Evolutionary conservation across 2,888 invertebrate genomes (phyloP).

Genomic region (Ochlodes sylvanus): DNA sequence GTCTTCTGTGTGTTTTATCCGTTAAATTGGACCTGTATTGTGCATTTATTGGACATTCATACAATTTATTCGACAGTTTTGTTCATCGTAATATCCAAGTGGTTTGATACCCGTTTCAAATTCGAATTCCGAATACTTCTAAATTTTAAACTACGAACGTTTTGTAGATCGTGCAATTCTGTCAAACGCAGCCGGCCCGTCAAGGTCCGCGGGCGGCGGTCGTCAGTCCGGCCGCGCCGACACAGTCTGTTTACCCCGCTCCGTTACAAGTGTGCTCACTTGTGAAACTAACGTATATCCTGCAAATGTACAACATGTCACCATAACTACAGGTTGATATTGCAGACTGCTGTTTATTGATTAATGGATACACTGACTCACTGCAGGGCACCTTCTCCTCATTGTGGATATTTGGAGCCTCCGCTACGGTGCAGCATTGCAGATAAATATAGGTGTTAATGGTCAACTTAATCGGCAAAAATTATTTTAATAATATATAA

Average conservation of each 20-base stretch:
- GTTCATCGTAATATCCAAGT: neutral
- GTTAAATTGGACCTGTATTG: neutral
- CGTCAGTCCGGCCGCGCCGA: constrained; percentile 55
- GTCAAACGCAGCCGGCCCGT: constrained; percentile 48
- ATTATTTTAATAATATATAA: too few relatives aligned
- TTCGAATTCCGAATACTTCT: too few relatives aligned
- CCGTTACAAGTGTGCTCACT: constrained; percentile 35
- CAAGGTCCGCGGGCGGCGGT: constrained; percentile 61
- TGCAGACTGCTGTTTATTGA: too few relatives aligned
- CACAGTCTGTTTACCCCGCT: constrained; percentile 71
- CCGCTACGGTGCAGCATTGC: too few relatives aligned
- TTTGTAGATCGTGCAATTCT: constrained; percentile 5
- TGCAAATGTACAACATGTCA: neutral
- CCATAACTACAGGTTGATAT: neutral
- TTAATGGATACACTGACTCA: too few relatives aligned
- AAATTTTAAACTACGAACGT: too few relatives aligned
- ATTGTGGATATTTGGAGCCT: too few relatives aligned
- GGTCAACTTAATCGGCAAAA: too few relatives aligned
- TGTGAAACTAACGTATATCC: constrained; percentile 28
- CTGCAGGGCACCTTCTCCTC: too few relatives aligned
- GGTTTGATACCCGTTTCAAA: too few relatives aligned
- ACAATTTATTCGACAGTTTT: neutral
- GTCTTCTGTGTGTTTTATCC: neutral
- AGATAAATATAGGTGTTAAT: too few relatives aligned
- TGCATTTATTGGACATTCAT: neutral